Percentiles rank a stretch among this genome's conserved stretches.
These are phyloP conservation scores for Tokudaia tokunoshimensis DNA, from an alignment of 2,797 vertebrate genomes.

Conservation along the genomic window DNA sequence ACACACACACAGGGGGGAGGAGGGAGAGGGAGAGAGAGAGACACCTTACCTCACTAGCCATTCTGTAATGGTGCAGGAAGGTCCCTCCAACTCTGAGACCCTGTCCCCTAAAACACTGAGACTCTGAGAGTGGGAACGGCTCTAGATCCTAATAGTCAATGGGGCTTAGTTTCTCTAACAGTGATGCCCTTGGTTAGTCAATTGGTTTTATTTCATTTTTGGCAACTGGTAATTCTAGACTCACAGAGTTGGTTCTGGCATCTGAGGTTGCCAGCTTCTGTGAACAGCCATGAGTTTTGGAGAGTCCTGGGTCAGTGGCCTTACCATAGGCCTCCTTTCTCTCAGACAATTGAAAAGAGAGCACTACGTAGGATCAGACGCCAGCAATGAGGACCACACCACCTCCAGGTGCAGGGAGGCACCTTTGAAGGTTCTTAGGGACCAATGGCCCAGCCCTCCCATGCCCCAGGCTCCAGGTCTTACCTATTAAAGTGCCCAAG, in stretches of 20 bases:
- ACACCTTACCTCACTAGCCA: background rate
- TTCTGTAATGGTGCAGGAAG: background rate
- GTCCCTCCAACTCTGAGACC: background rate
- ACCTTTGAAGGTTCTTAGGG: background rate
- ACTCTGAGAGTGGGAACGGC: background rate
- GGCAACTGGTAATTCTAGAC: background rate
- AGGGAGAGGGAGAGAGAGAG: too few relatives aligned
- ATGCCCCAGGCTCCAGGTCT: conserved; percentile 3
- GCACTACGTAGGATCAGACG: background rate
- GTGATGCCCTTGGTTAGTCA: background rate
- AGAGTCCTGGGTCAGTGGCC: background rate
- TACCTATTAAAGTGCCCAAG: conserved; percentile 82
- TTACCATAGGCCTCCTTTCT: background rate
- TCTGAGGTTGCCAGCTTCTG: background rate
- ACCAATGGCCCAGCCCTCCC: background rate
- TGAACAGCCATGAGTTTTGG: background rate
- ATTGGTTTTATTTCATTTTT: background rate
- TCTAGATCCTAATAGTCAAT: background rate
- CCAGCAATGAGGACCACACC: background rate
- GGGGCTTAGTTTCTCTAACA: background rate
- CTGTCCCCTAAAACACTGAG: background rate
- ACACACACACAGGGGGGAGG: background rate
- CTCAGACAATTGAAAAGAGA: background rate
- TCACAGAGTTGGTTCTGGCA: background rate
- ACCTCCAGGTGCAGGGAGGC: background rate